Evolutionary conservation across 2,888 invertebrate genomes (phyloP).

Genomic region (Phyllotreta striolata): DNA sequence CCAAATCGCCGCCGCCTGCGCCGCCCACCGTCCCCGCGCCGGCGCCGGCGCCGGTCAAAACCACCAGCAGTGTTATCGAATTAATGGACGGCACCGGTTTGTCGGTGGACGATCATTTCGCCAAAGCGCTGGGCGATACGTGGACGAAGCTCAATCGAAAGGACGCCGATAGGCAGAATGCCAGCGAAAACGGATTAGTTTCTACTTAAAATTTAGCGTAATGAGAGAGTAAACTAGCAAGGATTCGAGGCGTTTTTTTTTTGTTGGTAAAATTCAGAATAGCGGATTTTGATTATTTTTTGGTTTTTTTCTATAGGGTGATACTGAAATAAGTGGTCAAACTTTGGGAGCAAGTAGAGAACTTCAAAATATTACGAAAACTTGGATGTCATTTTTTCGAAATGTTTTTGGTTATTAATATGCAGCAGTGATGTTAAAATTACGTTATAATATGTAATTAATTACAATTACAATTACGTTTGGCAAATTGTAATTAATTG

Average conservation of each 20-base stretch:
- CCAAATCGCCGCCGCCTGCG: conserved; percentile 23
- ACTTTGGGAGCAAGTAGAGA: too few species aligned
- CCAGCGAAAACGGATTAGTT: conserved; percentile 55
- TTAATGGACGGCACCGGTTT: conserved; percentile 69
- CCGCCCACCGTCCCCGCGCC: background rate
- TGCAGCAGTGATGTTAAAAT: too few species aligned
- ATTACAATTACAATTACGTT: too few species aligned
- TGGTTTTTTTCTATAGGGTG: too few species aligned
- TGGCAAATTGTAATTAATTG: too few species aligned
- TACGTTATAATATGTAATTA: too few species aligned
- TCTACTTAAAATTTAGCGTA: conserved; percentile 47
- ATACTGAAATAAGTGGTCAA: too few species aligned
- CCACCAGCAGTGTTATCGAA: conserved; percentile 56
- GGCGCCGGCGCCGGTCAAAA: conserved; percentile 8
- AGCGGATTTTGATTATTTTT: too few species aligned
- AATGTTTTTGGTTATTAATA: too few species aligned
- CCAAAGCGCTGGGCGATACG: conserved; percentile 86
- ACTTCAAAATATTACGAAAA: too few species aligned
- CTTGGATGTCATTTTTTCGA: too few species aligned
- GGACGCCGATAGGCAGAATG: conserved; percentile 63
- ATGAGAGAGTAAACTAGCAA: conserved; percentile 2
- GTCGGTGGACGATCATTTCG: conserved; percentile 91
- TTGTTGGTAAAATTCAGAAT: too few species aligned
- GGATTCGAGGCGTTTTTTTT: background rate
- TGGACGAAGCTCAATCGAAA: conserved; percentile 78